Evolutionary conservation across 1,140 invertebrate species (phyloP), one percentile per base, ranked within the genome.

Genomic region (Trichonephila clavata): DNA sequence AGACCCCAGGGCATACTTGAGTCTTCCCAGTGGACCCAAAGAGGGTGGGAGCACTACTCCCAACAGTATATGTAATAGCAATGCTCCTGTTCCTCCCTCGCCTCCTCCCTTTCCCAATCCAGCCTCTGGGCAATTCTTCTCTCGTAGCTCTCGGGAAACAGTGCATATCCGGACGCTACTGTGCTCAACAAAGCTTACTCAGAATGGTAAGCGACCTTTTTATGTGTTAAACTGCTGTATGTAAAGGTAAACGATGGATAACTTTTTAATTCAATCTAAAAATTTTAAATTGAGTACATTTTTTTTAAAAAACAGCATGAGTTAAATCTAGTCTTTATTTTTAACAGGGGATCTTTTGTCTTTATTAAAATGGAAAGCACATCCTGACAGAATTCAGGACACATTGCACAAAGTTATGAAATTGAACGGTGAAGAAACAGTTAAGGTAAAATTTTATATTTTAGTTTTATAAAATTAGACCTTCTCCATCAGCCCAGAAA

Each of bases 131-230:
- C 95, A 97, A 3, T 95, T 97, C 43, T 99, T 98, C 95, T 97
- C 97, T 68, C 96, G 98, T 94, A 98, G 98, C 94, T 97, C 97
- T 21, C 98, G 98, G 95, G 98, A 99, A 96, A 96, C 97, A 7
- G 97, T 98, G n/a, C 97, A 97, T 39, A 97, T 99, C 1, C 97
- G 97, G 93, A 99, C 98, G 0, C 95, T 98, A 16, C 96, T 99
- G 0, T 99, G 98, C 95, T 99, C 98, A 59, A 99, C 98, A 21
- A 99, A 99, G 96, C 96, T 99, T 2, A 99, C 98, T 0, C 98
- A 99, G 95, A 99, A 99, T 95, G 97, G 98, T 98, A 96, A 95
- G 95, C 83, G n/a, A 13, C 21, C 50, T 50, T 50, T 50, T 50
- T 50, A 39, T 39, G 32, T 39, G 1, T 39, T 39, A 2, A 39